Evolutionary conservation across 1,140 invertebrate species (phyloP), one percentile per base, ranked within the genome.

Genomic region (Drosophila obscura): DNA sequence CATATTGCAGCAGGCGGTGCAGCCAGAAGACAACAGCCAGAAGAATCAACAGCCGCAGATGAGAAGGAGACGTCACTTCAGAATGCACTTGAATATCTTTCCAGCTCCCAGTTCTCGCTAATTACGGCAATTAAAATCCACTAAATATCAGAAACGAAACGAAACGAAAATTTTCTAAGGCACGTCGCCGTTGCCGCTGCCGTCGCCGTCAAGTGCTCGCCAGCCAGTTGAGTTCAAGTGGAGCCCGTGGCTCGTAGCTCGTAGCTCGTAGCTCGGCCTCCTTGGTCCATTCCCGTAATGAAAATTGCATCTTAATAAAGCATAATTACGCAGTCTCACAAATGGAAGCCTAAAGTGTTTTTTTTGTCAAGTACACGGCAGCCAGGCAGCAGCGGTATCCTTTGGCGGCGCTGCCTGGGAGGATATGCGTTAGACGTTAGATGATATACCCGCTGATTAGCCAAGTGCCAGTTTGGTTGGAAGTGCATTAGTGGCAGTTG

Each of bases 121-220:
- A 85, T 85, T 85, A 85, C 75, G 78, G 82, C 82, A 85, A 85
- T 85, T 85, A 85, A 85, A 85, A 85, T 71, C 74, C 82, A 85
- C 82, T 85, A 85, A 85, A 85, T 87, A 81, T 49, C 63, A 60
- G 64, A 49, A 75, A 73, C 49, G 4, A 24, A 75, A 76, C 51
- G 39, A 66, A 75, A 77, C 51, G 50, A 73, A 39, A 77, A 73
- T 76, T 71, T 49, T 49, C 63, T 69, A 44, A 58, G 57, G 43
- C 48, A 52, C 44, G 35, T 39, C 31, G 45, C 1, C 28, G 28
- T 31, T 45, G 45, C n/a, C n/a, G n/a, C n/a, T n/a, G 35, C 46
- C 67, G 80, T 53, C 81, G 80, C 80, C 81, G 66, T 84, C 81
- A 84, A 85, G 81, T 80, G 77, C 60, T 58, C 61, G 55, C 53